Evolutionary conservation across 2,113 vertebrate genomes (phyloP), one percentile per base, ranked within the genome.

Genomic region (Fukomys damarensis): DNA sequence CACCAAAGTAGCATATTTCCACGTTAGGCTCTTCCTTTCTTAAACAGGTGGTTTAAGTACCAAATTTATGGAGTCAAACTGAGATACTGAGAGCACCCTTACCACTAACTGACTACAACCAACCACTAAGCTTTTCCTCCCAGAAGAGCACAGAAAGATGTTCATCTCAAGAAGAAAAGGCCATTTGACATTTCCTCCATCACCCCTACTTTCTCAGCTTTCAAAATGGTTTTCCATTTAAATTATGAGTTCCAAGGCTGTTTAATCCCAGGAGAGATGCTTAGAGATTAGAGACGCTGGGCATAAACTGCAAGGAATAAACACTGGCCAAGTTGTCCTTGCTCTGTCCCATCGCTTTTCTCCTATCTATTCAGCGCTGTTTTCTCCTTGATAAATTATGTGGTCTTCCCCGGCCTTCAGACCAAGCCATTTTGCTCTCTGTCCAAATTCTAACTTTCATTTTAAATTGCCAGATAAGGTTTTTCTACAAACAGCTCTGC

Each of bases 41-140:
- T 96, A 93, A 95, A 96, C 86, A 97, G 92, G 52, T 70, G 97
- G 80, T 92, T 77, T 83, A 89, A 80, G 61, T 93, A 95, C 86
- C 95, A 83, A 86, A 86, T 72, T 94, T 89, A 79, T 83, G 83
- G 92, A 81, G 92, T 30, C 96, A 95, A 95, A 94, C 96, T 94
- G 79, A 68, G 58, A 65, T 95, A 91, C 56, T 76, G 66, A 89
- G 93, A 91, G 28, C 81, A 95, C 84, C 4, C 79, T 86, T 43
- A 59, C 85, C 93, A 91, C 30, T 28, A 4, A 66, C 28, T 58
- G 38, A 19, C 52, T n/a, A n/a, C 79, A 95, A 97, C 35, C 85
- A 96, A 96, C 26, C 61, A 84, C 84, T 76, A 96, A 54, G 28
- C 65, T 83, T 97, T 94, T 94, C 38, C 30, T 74, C 41, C 19